Evolutionary conservation across 2,797 vertebrate species (phyloP).

Genomic region (Gambusia yucatana): DNA sequence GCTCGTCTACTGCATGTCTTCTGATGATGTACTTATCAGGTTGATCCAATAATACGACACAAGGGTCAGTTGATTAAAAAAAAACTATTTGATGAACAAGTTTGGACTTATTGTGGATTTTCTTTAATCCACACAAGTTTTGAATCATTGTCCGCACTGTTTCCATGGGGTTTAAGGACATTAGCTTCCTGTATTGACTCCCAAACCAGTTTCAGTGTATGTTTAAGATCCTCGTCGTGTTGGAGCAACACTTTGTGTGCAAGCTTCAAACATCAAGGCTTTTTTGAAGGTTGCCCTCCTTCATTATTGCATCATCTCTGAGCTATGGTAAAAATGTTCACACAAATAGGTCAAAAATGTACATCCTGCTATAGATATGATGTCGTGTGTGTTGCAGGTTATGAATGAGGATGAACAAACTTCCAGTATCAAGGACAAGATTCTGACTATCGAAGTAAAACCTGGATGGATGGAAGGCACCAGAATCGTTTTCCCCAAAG

Average conservation of each 20-base stretch:
- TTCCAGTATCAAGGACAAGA: conserved; percentile 92
- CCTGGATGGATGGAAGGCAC: conserved; percentile 92
- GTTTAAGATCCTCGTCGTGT: background rate
- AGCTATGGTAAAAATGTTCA: background rate
- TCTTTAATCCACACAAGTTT: background rate
- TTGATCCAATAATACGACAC: background rate
- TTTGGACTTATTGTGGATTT: background rate
- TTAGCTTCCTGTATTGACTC: background rate
- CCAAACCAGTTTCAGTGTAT: background rate
- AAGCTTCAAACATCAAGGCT: background rate
- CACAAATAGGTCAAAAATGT: background rate
- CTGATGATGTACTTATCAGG: background rate
- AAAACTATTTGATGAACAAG: background rate
- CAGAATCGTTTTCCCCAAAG: conserved; percentile 87
- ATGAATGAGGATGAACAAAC: conserved; percentile 90
- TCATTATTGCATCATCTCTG: background rate
- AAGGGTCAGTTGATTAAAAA: background rate
- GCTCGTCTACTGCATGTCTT: background rate
- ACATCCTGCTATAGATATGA: background rate
- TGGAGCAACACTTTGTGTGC: background rate
- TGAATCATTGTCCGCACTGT: background rate
- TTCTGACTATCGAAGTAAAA: conserved; percentile 87
- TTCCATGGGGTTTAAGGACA: background rate
- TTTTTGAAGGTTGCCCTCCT: background rate
- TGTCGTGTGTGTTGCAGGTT: conserved; percentile 78